A percentile compares a stretch with the other conserved stretches of the same genome.
Conservation (phyloP, 2,888 invertebrate species). For the Sicus ferrugineus region DNA sequence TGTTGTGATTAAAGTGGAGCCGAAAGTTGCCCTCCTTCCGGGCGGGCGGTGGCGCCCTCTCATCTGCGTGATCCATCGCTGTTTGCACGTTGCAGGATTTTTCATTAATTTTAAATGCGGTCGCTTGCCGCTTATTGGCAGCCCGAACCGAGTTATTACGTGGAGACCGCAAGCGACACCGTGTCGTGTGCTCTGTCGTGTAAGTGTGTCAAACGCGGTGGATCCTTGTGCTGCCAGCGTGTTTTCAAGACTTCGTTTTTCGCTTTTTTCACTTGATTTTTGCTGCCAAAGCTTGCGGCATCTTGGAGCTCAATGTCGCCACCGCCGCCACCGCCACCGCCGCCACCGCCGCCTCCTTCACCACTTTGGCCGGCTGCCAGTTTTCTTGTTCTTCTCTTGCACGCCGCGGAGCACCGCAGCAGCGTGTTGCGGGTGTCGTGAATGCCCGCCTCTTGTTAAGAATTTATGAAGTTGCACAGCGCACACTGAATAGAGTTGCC, state of each 20-base stretch:
- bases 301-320: conserved; percentile 21
- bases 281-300: not conserved
- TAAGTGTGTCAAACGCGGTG: conserved; percentile 37
- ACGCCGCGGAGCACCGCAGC: not conserved
- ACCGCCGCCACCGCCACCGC: not conserved
- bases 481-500: not conserved
- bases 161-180: conserved; percentile 35
- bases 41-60: not conserved
- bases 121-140: conserved; percentile 29
- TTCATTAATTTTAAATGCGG: conserved; percentile 47
- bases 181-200: conserved; percentile 10
- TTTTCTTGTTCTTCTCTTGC: not conserved
- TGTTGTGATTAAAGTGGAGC: not conserved
- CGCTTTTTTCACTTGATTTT: not conserved
- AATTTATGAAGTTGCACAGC: conserved; percentile 53
- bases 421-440: conserved; percentile 40
- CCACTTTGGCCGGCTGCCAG: conserved; percentile 23
- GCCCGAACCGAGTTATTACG: conserved; percentile 15
- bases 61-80: conserved; percentile 12
- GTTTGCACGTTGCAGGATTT: conserved; percentile 41
- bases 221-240: not conserved
- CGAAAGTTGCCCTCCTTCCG: not conserved
- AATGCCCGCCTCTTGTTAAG: conserved; percentile 52
- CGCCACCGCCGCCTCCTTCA: conserved; percentile 17
- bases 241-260: not conserved